Evolutionary conservation across 2,113 vertebrate species (phyloP), one percentile per base, ranked within the genome.

Genomic region (Falcunculus frontatus): DNA sequence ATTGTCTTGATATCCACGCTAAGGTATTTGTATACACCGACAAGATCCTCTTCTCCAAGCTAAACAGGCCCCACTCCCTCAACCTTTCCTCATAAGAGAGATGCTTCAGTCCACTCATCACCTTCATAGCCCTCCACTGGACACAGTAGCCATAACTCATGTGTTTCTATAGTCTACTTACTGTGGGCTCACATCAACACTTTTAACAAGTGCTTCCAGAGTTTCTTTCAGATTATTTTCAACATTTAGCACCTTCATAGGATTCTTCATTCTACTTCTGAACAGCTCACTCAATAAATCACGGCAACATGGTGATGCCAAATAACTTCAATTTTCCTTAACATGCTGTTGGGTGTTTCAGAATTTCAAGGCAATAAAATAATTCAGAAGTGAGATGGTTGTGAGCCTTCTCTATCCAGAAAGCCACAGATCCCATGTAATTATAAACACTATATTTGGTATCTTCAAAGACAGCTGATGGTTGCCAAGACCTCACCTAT

Each of bases 81-180:
- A 76, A 15, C 17, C 21, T 33, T 23, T 56, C 18, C 18, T 33
- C 1, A 0, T 9, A 69, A 55, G 47, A 69, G 13, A 65, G 21
- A 76, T 62, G n/a, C 8, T 49, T 22, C n/a, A 62, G 26, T 41
- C 11, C 46, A 26, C 39, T 49, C 26, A 62, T 1, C 15, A 47
- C 16, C 18, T 33, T 69, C 0, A 0, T 5, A 35, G 62, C 16
- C 35, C 49, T 53, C 39, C 4, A 0, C 39, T 42, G 55, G 41
- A 69, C 55, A 76, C 4, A 69, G 17, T 4, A 62, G 21, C 23
- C 55, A 42, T 13, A 56, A 83, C 32, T 11, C 63, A 87, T 35
- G 14, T 27, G 56, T 29, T 91, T 92, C 53, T 60, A 30, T 7
- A 64, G 56, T 20, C 35, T 94, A 11, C 26, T 73, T 63, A 65